Percentiles rank a stretch among this genome's conserved stretches.
Conservation (phyloP, 1,140 invertebrate species). For the Whitmania pigra region DNA sequence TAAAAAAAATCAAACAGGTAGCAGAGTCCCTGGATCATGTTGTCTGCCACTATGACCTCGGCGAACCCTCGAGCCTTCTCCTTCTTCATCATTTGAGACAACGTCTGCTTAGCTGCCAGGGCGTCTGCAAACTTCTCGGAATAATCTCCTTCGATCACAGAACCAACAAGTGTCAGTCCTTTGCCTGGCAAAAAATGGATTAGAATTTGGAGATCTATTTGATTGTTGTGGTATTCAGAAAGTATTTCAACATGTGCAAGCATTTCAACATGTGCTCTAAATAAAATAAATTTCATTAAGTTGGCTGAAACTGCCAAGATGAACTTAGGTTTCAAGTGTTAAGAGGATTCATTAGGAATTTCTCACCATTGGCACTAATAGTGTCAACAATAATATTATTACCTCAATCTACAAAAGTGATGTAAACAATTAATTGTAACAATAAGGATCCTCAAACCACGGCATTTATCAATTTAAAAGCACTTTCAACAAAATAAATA, state of each 20-base stretch:
- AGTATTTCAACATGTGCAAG: background rate
- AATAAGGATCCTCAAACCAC: no score
- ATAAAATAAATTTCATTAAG: no score
- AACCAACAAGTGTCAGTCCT: conserved; percentile 77
- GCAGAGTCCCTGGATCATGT: conserved; percentile 72
- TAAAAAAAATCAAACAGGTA: conserved; percentile 59
- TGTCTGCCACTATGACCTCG: conserved; percentile 73
- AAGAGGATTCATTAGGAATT: no score
- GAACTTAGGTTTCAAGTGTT: no score
- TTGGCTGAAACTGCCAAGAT: no score
- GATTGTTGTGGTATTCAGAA: background rate
- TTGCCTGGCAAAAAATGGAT: conserved; percentile 46
- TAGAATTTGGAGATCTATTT: background rate
- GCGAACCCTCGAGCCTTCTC: conserved; percentile 82
- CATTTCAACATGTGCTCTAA: no score
- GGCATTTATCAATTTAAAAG: no score
- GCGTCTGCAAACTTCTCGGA: conserved; percentile 56
- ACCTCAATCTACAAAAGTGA: no score
- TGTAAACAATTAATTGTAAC: no score
- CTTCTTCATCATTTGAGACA: conserved; percentile 18
- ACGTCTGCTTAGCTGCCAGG: conserved; percentile 56
- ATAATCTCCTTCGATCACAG: conserved; percentile 64
- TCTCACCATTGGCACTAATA: no score
- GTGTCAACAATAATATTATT: no score
- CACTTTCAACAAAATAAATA: no score